Evolutionary conservation across 2,797 vertebrate species (phyloP).

Genomic region (Cossypha polioptera): DNA sequence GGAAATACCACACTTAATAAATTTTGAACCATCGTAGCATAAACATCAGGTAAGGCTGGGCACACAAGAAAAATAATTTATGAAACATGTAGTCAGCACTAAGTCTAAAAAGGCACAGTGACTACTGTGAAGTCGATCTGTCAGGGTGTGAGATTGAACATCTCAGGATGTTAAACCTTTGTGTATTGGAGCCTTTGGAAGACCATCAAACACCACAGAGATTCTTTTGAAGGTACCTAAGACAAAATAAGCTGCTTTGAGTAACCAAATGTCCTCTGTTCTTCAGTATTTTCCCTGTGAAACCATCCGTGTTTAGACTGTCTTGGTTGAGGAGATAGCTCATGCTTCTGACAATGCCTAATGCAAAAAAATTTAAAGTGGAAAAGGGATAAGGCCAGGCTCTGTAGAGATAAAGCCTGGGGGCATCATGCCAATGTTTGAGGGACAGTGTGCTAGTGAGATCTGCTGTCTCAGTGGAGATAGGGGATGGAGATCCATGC

Average conservation of each 20-base stretch:
- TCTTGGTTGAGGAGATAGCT: not conserved
- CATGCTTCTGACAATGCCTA: not conserved
- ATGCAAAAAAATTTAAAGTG: not conserved
- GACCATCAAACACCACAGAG: not conserved
- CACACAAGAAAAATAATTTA: not conserved
- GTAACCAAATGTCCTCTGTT: not conserved
- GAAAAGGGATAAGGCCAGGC: not conserved
- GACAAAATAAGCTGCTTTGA: not conserved
- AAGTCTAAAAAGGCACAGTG: not conserved
- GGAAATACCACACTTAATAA: not conserved
- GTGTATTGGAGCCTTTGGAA: not conserved
- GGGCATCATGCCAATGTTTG: not conserved
- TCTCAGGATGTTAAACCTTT: not conserved
- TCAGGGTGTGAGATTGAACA: not conserved
- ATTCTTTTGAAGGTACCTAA: not conserved
- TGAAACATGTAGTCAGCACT: not conserved
- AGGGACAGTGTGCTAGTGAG: not conserved
- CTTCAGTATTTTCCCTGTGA: not conserved
- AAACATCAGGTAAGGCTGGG: not conserved
- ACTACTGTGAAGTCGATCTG: not conserved
- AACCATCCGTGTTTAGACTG: not conserved
- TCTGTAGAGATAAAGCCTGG: not conserved
- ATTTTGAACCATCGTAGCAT: accelerated
- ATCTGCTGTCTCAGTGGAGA: not conserved
- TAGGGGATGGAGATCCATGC: not conserved